Conservation (phyloP, 2,113 vertebrate species). For the Macrotis lagotis region DNA sequence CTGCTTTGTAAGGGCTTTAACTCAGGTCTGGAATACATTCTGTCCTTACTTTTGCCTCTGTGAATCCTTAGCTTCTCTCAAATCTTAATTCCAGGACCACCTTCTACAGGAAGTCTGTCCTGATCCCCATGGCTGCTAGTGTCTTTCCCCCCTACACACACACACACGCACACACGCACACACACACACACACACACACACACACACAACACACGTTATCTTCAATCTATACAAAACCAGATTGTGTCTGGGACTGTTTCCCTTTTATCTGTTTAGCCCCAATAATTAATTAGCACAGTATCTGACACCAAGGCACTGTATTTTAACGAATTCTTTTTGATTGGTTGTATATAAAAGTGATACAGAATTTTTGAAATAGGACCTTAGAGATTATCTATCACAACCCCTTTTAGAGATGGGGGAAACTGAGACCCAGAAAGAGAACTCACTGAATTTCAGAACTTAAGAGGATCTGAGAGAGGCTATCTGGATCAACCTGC, state of each 20-base stretch:
- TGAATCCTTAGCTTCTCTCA: neutral
- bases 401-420: neutral
- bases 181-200: too few relatives aligned
- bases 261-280: neutral
- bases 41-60: neutral
- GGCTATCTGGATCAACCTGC: neutral
- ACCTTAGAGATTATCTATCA: neutral
- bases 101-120: neutral
- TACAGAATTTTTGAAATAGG: neutral
- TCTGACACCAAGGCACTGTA: neutral
- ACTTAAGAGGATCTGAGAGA: neutral
- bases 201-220: too few relatives aligned
- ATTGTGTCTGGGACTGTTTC: neutral
- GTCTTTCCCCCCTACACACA: neutral
- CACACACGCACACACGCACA: too few relatives aligned
- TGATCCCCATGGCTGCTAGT: neutral
- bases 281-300: neutral
- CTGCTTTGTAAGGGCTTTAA: neutral
- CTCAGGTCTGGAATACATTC: neutral
- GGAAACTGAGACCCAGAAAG: neutral
- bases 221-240: too few relatives aligned
- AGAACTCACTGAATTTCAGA: neutral
- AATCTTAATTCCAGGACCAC: neutral
- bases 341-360: neutral
- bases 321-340: neutral